Evolutionary conservation across 2,797 vertebrate species (phyloP), one percentile per base, ranked within the genome.

Genomic region (Tokudaia tokunoshimensis): DNA sequence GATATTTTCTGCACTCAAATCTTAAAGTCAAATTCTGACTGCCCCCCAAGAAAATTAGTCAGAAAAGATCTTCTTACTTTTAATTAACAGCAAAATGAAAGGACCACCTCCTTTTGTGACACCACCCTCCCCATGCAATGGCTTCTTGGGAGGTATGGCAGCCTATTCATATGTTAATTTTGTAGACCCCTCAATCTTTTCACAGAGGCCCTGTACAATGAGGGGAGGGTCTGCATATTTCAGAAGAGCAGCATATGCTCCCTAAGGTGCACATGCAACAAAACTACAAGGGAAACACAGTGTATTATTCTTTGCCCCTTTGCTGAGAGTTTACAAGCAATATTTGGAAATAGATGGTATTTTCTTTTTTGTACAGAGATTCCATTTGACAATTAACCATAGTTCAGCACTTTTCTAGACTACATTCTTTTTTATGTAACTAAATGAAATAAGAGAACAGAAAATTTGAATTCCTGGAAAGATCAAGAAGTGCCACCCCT

Each of bases 101-200:
- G 63, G 65, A 82, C 95, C 84, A 79, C 81, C 76, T 88, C 82
- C 72, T 97, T 97, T 94, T 96, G 94, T 93, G 86, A 79, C 83
- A 78, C 76, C 59, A 79, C 79, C 92, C 44, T 29, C 65, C 79
- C 55, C 37, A n/a, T 70, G 93, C 94, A 91, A 82, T 83, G 92
- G 87, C 97, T 97, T 97, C 97, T 97, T 97, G 97, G 96, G 97
- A 98, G 97, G 97, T 97, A 97, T 91, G 96, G 94, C 78, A 65
- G 72, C 52, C 72, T 94, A 97, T 97, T 98, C 98, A 95, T 96
- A 97, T 97, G 96, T 41, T 97, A 97, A 98, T 97, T 97, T 19
- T 0, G 63, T 41, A 85, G 96, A 94, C 85, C 94, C 93, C 82
- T 97, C 96, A 55, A 76, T 92, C 94, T 97, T 97, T 97, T 97